Evolutionary conservation across 2,797 vertebrate species (phyloP), one percentile per base, ranked within the genome.

Genomic region (Malacoctenus gilli): DNA sequence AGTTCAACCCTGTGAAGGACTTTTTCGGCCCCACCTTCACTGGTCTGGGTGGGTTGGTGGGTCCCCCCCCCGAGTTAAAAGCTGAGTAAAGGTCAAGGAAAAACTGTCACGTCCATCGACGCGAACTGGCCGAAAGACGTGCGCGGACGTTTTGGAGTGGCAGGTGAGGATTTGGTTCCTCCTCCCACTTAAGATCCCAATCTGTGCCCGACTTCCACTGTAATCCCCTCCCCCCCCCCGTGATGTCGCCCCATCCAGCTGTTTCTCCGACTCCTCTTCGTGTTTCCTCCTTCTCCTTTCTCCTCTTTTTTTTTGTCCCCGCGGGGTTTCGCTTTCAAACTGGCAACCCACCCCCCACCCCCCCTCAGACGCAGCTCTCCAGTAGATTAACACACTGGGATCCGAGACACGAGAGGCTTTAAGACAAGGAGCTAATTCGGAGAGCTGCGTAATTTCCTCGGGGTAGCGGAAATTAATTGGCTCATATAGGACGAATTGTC

Each of bases 381-480:
- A 2, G 12, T 39, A 28, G 19, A 66, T 68, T 54, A 58, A 48
- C 30, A 59, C 34, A 31, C 1, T 1, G 13, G 42, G 34, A 71
- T 61, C 42, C 23, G 13, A 58, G 28, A 51, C 50, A 31, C 12
- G 10, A 50, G 42, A 34, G 59, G 53, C 50, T 64, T 69, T 56
- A 30, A 59, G 43, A 23, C 1, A 0, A 3, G 12, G 40, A 15
- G 43, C 57, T 36, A 47, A 56, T 65, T 75, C 46, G 66, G 25
- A 60, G 43, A 58, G 56, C 35, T 28, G 56, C 30, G 19, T 74
- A 46, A 57, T 80, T 62, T 75, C 72, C 75, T 80, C 7, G 0
- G 55, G 71, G 50, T 5, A 20, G 22, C 15, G 39, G 3, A 69
- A 65, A 62, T 46, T 54, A 78, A 80, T 69, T 75, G 70, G 68